These are phyloP conservation scores for Archivesica marissinica DNA, from an alignment of 1,140 invertebrate species.

Conservation along the genomic window DNA sequence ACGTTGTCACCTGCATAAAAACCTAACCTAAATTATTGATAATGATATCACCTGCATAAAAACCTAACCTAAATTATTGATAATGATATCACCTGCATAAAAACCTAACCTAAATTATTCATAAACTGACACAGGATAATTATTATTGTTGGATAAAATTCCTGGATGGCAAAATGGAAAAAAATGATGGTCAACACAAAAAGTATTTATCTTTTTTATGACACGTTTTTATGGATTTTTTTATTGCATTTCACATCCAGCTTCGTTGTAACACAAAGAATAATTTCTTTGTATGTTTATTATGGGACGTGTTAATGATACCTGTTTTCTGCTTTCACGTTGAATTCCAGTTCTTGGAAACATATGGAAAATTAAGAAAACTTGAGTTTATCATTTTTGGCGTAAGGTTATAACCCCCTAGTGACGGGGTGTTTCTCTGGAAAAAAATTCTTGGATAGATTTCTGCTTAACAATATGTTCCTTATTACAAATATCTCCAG, in stretches of 20 bases:
- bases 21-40: too few relatives aligned
- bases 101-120: too few relatives aligned
- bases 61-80: too few relatives aligned
- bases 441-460: too few relatives aligned
- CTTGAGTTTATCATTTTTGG: background rate
- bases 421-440: slow-evolving; percentile 7
- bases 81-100: too few relatives aligned
- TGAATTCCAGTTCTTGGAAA: background rate
- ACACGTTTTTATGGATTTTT: background rate
- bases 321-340: too few relatives aligned
- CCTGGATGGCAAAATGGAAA: background rate
- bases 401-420: slow-evolving; percentile 10
- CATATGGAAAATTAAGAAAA: slow-evolving; percentile 26
- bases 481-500: background rate
- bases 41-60: too few relatives aligned
- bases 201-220: background rate
- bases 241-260: background rate
- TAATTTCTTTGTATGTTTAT: slow-evolving; percentile 10
- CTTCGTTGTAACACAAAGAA: background rate
- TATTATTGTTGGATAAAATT: background rate
- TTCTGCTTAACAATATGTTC: background rate
- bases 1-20: too few relatives aligned
- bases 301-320: background rate
- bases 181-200: slow-evolving; percentile 7
- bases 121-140: too few relatives aligned